A percentile compares a stretch with the other conserved stretches of the same genome.
phyloP scores from a whole-genome alignment of 2,113 vertebrate genomes.

The Petrocephalus microphthalmus region DNA sequence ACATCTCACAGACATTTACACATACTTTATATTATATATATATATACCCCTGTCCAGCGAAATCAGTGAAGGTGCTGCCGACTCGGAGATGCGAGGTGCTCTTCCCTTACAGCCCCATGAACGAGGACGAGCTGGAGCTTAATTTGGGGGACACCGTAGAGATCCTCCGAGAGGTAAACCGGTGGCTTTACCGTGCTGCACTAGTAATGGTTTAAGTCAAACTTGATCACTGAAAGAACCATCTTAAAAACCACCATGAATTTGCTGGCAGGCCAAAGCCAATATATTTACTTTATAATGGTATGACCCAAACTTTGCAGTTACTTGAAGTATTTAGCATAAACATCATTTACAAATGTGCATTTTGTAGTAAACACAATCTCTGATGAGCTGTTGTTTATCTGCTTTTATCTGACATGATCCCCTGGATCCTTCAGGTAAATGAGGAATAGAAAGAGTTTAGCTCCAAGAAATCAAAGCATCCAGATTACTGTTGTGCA shows the following conservation, averaged over 20 bases:
- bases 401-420: neutral
- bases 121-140: slow-evolving; percentile 69
- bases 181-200: neutral
- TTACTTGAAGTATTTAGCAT: neutral
- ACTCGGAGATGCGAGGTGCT: slow-evolving; percentile 67
- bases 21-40: too few species aligned
- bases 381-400: neutral
- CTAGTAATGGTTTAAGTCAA: neutral
- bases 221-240: neutral
- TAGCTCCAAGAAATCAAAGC: neutral
- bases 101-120: slow-evolving; percentile 57
- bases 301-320: neutral
- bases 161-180: slow-evolving; percentile 69
- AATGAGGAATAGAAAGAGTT: neutral
- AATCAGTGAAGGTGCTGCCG: slow-evolving; percentile 37
- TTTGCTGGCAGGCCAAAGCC: neutral
- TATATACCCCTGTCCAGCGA: slow-evolving; percentile 41
- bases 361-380: neutral
- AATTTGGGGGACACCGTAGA: slow-evolving; percentile 67
- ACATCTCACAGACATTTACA: too few species aligned
- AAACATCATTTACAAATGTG: neutral
- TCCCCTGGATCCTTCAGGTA: neutral
- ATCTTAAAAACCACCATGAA: neutral
- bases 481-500: neutral
- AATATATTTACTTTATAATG: neutral